Evolutionary conservation across 1,140 invertebrate genomes (phyloP).

Genomic region (Episyrphus balteatus): DNA sequence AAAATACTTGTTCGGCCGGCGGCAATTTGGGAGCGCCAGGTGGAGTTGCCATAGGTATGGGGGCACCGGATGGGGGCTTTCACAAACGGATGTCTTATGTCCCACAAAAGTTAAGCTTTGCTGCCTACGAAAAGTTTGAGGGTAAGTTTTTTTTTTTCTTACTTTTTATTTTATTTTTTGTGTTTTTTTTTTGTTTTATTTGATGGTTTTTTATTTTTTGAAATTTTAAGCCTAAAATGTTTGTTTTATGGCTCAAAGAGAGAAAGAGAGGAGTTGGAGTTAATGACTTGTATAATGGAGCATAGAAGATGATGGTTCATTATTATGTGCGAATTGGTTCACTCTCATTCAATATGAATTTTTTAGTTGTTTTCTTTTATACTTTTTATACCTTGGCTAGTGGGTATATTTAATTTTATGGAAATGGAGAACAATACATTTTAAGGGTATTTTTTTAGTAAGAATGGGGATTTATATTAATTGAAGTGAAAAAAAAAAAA

Average conservation of each 20-base stretch:
- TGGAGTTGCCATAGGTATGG: conserved; percentile 17
- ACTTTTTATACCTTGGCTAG: no score
- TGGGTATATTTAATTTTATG: no score
- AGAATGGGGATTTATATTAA: no score
- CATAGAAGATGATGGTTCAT: no score
- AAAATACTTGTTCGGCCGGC: conserved; percentile 5
- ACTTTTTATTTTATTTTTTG: not conserved
- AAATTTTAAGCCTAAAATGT: not conserved
- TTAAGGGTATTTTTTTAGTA: no score
- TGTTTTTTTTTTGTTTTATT: no score
- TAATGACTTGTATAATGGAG: no score
- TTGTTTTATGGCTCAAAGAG: not conserved
- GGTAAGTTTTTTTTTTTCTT: conserved; percentile 46
- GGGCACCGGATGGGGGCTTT: conserved; percentile 31
- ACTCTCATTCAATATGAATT: no score
- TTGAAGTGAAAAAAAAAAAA: no score
- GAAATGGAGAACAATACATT: no score
- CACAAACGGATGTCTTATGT: conserved; percentile 54
- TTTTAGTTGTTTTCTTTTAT: no score
- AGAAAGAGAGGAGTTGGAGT: not conserved
- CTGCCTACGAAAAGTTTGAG: conserved; percentile 79
- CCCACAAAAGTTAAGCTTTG: conserved; percentile 73
- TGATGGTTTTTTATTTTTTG: not conserved
- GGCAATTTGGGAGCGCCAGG: not conserved
- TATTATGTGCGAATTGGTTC: no score